These are phyloP conservation scores for Sclerodermus sp. DNA, from an alignment of 2,888 invertebrate species.

Conservation along the genomic window DNA sequence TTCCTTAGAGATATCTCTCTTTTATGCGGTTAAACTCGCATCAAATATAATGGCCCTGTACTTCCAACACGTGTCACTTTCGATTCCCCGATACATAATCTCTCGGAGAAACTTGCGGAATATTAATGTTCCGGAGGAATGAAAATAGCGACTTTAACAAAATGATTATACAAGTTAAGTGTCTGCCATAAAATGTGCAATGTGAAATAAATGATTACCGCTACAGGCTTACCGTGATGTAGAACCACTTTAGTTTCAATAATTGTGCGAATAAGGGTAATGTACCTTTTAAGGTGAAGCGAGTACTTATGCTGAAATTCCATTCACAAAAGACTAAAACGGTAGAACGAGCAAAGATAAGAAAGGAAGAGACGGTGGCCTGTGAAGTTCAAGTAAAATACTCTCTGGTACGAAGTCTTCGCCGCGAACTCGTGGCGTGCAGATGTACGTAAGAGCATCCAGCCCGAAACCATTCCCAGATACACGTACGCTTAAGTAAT, in stretches of 20 bases:
- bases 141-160: too few relatives aligned
- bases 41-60: constrained; percentile 38
- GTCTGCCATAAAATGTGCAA: too few relatives aligned
- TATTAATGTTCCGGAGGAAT: constrained; percentile 8
- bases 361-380: constrained; percentile 14
- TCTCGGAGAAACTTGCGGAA: constrained; percentile 3
- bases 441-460: constrained; percentile 39
- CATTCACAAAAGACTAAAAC: too few relatives aligned
- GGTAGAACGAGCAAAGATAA: too few relatives aligned
- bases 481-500: constrained; percentile 58
- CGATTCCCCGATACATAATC: constrained; percentile 16
- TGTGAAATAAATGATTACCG: too few relatives aligned
- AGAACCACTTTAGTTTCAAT: too few relatives aligned
- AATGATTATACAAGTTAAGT: too few relatives aligned
- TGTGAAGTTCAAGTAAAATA: constrained; percentile 33
- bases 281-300: too few relatives aligned
- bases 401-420: constrained; percentile 37
- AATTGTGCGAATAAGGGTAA: too few relatives aligned
- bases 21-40: constrained; percentile 34
- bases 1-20: constrained; percentile 15
- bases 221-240: too few relatives aligned
- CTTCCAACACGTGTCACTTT: constrained; percentile 28
- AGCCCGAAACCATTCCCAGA: constrained; percentile 45
- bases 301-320: too few relatives aligned
- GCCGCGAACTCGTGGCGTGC: constrained; percentile 34